A percentile compares a stretch with the other conserved stretches of the same genome.
These are phyloP conservation scores for Astropecten irregularis DNA, from an alignment of 53 echinoderm and acorn worm genomes.

Conservation along the genomic window DNA sequence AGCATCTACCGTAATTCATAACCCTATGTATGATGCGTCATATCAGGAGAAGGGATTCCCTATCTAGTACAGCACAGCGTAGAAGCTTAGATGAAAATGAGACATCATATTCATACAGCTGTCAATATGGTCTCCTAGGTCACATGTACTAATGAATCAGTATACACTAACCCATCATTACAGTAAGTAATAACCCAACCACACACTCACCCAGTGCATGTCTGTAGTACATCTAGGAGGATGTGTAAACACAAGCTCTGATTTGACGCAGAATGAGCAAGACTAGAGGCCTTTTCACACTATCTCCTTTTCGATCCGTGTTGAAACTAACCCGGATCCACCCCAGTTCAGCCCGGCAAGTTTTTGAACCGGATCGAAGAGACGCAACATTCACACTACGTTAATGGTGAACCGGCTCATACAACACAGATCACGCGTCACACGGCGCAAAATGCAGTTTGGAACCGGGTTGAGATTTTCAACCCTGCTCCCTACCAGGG, in stretches of 20 bases:
- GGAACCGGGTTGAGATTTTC: no score
- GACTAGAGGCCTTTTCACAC: background rate
- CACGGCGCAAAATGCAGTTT: no score
- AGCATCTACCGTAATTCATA: no score
- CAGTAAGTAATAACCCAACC: constrained; percentile 1
- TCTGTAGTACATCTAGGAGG: background rate
- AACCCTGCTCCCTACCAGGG: no score
- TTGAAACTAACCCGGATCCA: no score
- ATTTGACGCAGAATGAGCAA: constrained; percentile 27
- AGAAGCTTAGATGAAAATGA: no score
- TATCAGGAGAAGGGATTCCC: constrained; percentile 22
- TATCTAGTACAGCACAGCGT: no score
- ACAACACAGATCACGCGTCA: no score
- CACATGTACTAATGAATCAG: constrained; percentile 36
- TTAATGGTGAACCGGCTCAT: no score
- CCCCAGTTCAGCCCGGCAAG: background rate
- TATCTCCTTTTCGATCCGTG: no score
- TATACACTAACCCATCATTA: constrained; percentile 25
- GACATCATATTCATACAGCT: no score
- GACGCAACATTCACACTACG: no score
- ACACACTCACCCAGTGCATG: background rate
- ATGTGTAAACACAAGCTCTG: background rate
- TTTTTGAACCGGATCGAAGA: background rate
- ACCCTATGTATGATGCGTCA: constrained; percentile 13
- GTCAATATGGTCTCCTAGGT: constrained; percentile 1